phyloP scores from a whole-genome alignment of 37 sponge, comb jelly and placozoan species.

The Chondrilla cf. caribensis region DNA sequence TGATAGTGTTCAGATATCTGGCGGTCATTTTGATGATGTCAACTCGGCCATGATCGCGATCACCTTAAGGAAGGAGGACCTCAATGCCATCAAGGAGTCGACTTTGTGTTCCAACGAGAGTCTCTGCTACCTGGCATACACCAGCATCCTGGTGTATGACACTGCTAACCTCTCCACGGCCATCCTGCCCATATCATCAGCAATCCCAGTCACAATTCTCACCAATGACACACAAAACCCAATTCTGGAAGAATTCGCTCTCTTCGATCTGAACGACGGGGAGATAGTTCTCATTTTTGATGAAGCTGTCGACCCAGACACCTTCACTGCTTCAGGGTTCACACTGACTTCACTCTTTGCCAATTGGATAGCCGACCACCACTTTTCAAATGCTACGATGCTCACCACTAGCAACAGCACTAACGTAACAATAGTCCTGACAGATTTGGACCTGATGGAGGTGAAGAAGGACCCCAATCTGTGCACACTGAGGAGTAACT shows the following conservation, averaged over 20 bases:
- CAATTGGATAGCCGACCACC: constrained; percentile 41
- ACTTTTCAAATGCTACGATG: background rate
- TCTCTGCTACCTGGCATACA: constrained; percentile 56
- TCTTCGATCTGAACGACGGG: constrained; percentile 63
- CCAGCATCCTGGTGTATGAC: constrained; percentile 42
- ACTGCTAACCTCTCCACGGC: constrained; percentile 25
- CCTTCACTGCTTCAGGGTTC: constrained; percentile 56
- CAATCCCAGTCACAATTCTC: constrained; percentile 42
- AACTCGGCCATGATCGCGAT: constrained; percentile 35
- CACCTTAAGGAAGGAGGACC: constrained; percentile 38
- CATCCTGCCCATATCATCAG: constrained; percentile 18
- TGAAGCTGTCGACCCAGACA: constrained; percentile 67
- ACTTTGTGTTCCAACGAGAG: constrained; percentile 30
- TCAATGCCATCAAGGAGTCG: constrained; percentile 46
- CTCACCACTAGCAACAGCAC: constrained; percentile 13
- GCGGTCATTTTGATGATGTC: constrained; percentile 28
- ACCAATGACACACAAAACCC: constrained; percentile 67
- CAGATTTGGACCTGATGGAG: constrained; percentile 50
- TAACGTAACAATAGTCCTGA: constrained; percentile 39
- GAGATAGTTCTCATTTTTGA: constrained; percentile 59
- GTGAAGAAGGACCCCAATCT: constrained; percentile 54
- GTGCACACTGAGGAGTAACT: constrained; percentile 69
- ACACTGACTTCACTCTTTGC: constrained; percentile 74
- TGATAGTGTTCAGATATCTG: constrained; percentile 24
- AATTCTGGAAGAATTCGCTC: constrained; percentile 61